These are phyloP conservation scores for Silurus glanis DNA, from an alignment of 2,113 vertebrate species.

Conservation along the genomic window DNA sequence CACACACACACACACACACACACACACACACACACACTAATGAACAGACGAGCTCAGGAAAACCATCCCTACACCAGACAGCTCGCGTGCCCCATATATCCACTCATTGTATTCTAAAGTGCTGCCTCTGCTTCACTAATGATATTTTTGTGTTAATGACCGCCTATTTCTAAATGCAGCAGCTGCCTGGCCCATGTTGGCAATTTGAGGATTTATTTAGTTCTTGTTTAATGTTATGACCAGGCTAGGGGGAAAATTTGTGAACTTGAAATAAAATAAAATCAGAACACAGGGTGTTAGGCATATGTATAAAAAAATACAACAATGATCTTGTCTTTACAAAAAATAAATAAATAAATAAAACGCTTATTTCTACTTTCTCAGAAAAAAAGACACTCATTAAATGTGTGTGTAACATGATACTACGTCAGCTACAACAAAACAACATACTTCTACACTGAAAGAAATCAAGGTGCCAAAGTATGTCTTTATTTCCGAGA, in stretches of 20 bases:
- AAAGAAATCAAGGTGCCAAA: background rate
- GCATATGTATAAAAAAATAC: background rate
- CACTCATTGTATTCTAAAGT: conserved; percentile 61
- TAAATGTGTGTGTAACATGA: background rate
- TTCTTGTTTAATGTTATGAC: conserved; percentile 59
- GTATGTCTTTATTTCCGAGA: background rate
- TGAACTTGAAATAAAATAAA: conserved; percentile 47
- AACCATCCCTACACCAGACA: conserved; percentile 52
- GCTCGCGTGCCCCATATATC: conserved; percentile 55
- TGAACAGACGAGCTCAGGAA: conserved; percentile 54
- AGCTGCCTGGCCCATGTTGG: conserved; percentile 41
- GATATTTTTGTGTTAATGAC: conserved; percentile 67
- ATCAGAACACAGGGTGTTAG: conserved; percentile 27
- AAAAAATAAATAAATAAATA: background rate
- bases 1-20: conserved; percentile 38
- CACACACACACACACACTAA: conserved; percentile 48
- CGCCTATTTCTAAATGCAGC: conserved; percentile 59
- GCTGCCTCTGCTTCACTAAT: conserved; percentile 64
- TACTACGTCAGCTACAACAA: background rate
- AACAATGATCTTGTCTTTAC: conserved; percentile 20
- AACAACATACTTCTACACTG: background rate
- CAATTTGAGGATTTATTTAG: conserved; percentile 58
- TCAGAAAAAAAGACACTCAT: background rate
- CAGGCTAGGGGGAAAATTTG: conserved; percentile 55
- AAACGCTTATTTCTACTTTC: background rate